Evolutionary conservation across 2,797 vertebrate species (phyloP).

Genomic region (Alcedo quadribrachys): DNA sequence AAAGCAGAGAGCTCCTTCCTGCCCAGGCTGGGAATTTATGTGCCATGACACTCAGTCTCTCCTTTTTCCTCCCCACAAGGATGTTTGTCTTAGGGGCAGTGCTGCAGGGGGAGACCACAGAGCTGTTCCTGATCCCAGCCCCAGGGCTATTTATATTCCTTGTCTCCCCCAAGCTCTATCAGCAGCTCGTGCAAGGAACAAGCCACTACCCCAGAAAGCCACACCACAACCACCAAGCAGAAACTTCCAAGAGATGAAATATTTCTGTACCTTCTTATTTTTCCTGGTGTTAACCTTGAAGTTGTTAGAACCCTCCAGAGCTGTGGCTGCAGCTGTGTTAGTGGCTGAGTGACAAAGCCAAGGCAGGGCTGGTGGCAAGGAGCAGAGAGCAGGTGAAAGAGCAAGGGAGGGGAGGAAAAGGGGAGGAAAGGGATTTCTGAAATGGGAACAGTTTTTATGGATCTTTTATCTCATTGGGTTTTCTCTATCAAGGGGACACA

Average conservation of each 20-base stretch:
- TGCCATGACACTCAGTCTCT: background rate
- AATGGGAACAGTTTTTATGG: background rate
- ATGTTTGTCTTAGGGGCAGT: background rate
- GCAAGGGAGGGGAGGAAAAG: background rate
- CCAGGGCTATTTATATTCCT: background rate
- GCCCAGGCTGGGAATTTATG: background rate
- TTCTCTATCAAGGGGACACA: background rate
- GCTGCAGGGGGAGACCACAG: background rate
- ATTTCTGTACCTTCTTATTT: background rate
- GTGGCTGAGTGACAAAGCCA: background rate
- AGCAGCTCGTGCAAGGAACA: background rate
- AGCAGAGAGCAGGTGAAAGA: background rate
- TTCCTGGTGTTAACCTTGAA: background rate
- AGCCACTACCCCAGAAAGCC: background rate
- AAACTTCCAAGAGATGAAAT: background rate
- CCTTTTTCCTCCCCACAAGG: background rate
- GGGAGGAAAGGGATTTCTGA: accelerated
- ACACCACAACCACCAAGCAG: background rate
- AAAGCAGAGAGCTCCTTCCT: background rate
- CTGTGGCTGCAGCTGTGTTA: background rate
- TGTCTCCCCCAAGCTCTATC: background rate
- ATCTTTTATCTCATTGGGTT: background rate
- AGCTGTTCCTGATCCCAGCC: background rate
- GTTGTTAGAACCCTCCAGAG: background rate
- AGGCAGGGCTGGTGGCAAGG: background rate